Evolutionary conservation across 1,140 invertebrate genomes (phyloP), one percentile per base, ranked within the genome.

Genomic region (Metaphire vulgaris): DNA sequence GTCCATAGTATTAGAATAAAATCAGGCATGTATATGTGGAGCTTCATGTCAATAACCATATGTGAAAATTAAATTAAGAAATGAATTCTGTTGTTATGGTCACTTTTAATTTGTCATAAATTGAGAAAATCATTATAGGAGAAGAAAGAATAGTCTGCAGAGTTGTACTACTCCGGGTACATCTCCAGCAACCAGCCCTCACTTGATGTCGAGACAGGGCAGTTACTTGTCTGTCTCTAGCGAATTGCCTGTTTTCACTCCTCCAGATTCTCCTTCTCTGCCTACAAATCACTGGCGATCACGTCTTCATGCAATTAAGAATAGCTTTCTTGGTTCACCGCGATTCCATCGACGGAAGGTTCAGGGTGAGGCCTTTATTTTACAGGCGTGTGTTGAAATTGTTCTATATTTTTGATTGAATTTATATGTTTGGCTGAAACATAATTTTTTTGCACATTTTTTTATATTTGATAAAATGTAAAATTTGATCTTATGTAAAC

Each of bases 251-350:
- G 41, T 56, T 21, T 56, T 56, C 41, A 56, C 41, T 21, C 41
- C 41, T 56, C 41, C 41, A 6, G 41, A 56, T 21, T 56, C 41
- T 6, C 41, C 41, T 21, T 56, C 41, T 6, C 41, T 56, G 21
- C 41, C 41, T 21, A 56, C 41, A 56, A 56, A 56, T 21, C 41
- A 95, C 75, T 99, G 97, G 96, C 91, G 95, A 84, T 94, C 95
- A 15, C 88, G 97, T 34, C 90, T 99, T 28, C 97, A 95, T 73
- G 98, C 95, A 32, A 96, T 99, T 80, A 99, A 99, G 88, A 99
- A 98, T 87, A 97, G 94, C 80, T 98, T 99, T 88, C 89, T 99
- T 1, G 97, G 97, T n/a, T 98, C 96, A 79, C 97, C 97, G 28
- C 87, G 97, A 70, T 99, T 99, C 87, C 97, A 99, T 88, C 88